Percentiles rank a stretch among this genome's conserved stretches.
phyloP scores from a whole-genome alignment of 2,113 vertebrate genomes.

The Melanocharis versteri region DNA sequence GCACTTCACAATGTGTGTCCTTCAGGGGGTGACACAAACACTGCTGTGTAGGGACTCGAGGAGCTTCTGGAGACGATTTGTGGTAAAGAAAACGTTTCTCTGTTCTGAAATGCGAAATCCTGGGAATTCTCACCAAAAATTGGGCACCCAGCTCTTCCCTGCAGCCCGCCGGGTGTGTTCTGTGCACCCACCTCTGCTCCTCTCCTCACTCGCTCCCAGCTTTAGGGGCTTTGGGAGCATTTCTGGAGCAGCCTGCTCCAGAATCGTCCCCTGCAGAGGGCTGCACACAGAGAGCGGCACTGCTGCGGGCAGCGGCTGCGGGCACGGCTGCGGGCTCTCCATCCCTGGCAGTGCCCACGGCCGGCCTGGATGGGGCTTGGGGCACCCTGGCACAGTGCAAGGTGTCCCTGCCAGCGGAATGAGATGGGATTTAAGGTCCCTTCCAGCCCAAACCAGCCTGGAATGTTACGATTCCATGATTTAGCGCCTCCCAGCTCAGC shows the following conservation, averaged over 20 bases:
- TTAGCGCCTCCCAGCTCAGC: background rate
- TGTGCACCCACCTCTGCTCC: background rate
- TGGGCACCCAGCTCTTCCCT: background rate
- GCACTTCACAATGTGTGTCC: background rate
- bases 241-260: background rate
- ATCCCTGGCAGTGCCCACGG: background rate
- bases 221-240: background rate
- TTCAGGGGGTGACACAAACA: background rate
- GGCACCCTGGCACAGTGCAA: background rate
- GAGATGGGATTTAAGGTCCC: background rate
- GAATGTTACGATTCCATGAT: background rate
- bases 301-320: too few relatives aligned
- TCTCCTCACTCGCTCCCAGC: background rate
- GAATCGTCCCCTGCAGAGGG: background rate
- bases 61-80: background rate
- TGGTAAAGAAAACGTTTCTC: too few relatives aligned
- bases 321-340: background rate
- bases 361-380: accelerated
- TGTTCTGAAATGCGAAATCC: background rate
- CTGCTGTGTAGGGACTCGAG: background rate
- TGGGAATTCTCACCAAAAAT: background rate
- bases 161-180: accelerated
- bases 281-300: background rate
- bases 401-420: background rate
- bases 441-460: background rate